Evolutionary conservation across 30 jellyfish, hydroid and myxozoan genomes (phyloP).

Genomic region (Phacellophora camtschatica): DNA sequence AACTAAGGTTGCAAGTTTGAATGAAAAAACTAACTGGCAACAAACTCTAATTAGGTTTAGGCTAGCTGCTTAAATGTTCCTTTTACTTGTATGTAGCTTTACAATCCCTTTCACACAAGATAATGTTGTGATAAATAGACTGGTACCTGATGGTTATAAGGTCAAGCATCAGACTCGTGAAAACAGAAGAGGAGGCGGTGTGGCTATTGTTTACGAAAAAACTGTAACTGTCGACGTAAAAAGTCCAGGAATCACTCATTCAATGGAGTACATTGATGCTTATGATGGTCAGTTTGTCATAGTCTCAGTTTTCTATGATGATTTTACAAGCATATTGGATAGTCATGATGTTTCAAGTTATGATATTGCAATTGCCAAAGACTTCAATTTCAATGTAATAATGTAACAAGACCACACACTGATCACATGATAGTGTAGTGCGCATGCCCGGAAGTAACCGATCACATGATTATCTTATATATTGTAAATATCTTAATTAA

Average conservation of each 20-base stretch:
- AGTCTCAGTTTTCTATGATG: not conserved
- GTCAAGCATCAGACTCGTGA: not conserved
- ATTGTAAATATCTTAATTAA: no score
- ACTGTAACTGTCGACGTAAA: not conserved
- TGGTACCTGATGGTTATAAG: conserved; percentile 8
- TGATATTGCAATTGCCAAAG: not conserved
- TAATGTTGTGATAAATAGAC: conserved; percentile 16
- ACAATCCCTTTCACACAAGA: not conserved
- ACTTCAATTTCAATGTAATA: conserved; percentile 4
- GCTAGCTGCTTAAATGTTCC: no score
- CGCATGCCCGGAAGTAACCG: conserved; percentile 17
- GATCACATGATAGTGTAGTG: not conserved
- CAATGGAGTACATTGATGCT: conserved; percentile 18
- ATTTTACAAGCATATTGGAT: not conserved
- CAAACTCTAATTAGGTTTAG: no score
- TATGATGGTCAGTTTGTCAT: conserved; percentile 4
- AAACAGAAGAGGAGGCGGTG: conserved; percentile 14
- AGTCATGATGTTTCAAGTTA: not conserved
- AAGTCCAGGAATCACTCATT: conserved; percentile 6
- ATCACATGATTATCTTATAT: no score
- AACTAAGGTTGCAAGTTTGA: no score
- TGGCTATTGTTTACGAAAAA: conserved; percentile 6
- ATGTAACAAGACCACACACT: no score
- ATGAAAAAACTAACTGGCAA: no score
- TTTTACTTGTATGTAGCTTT: no score